Percentiles rank a stretch among this genome's conserved stretches.
phyloP scores from a whole-genome alignment of 2,888 invertebrate species.

The Gasteruption jaculator region DNA sequence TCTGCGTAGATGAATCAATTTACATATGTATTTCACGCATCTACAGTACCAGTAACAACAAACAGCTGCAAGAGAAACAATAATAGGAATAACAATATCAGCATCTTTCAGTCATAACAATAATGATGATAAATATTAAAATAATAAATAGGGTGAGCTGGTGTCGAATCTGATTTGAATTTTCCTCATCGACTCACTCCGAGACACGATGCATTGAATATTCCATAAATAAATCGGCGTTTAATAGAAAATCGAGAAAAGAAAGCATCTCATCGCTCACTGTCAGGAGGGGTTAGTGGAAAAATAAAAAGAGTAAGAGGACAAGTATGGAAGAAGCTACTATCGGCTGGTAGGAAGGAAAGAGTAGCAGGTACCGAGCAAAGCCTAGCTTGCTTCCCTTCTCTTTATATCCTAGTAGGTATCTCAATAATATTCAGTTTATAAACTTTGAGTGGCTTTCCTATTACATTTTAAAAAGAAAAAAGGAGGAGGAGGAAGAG shows the following conservation, averaged over 20 bases:
- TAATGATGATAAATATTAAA: too few species aligned
- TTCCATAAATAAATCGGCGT: constrained; percentile 50
- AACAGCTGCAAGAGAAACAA: too few species aligned
- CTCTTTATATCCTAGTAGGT: constrained; percentile 21
- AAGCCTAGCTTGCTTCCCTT: constrained; percentile 5
- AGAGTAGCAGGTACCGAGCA: too few species aligned
- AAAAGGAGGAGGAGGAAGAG: constrained; percentile 2
- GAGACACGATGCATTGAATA: constrained; percentile 41
- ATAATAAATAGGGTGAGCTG: too few species aligned
- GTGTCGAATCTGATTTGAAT: constrained; percentile 45
- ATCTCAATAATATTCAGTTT: constrained; percentile 49
- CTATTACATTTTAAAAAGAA: constrained; percentile 31
- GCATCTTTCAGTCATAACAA: too few species aligned
- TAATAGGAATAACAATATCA: too few species aligned
- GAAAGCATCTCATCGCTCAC: constrained; percentile 40
- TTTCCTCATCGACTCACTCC: constrained; percentile 28
- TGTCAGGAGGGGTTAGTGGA: constrained; percentile 29
- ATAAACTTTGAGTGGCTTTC: constrained; percentile 41
- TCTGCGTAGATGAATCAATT: too few species aligned
- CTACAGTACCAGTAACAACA: too few species aligned
- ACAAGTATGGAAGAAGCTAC: too few species aligned
- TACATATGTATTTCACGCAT: too few species aligned
- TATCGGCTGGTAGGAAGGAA: too few species aligned
- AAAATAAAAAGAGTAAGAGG: too few species aligned
- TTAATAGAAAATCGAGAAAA: constrained; percentile 45